phyloP scores from a whole-genome alignment of 2,888 invertebrate species.

The Sarcophaga carnaria region DNA sequence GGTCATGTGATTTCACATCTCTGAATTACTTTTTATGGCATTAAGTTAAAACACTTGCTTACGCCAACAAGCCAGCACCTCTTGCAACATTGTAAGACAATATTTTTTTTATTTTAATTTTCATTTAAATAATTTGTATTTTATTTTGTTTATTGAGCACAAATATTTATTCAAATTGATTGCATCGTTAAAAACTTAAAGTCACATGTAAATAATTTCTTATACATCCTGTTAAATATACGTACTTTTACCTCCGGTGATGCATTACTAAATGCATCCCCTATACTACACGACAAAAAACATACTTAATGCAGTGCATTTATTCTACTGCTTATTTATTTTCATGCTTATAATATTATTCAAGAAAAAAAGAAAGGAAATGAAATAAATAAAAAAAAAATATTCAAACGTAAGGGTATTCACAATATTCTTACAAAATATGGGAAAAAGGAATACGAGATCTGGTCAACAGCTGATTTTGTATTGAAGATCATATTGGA shows the following conservation, averaged over 20 bases:
- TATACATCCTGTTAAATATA: neutral
- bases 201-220: constrained; percentile 46
- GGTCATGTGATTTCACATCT: no score
- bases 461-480: no score
- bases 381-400: neutral
- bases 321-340: constrained; percentile 16
- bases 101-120: no score
- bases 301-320: neutral
- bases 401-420: neutral
- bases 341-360: constrained; percentile 11
- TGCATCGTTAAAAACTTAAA: constrained; percentile 59
- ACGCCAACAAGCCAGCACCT: no score
- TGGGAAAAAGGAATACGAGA: no score
- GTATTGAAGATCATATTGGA: no score
- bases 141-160: constrained; percentile 9
- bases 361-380: neutral
- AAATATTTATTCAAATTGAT: constrained; percentile 60
- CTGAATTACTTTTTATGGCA: no score
- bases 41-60: no score
- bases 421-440: neutral
- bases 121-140: neutral
- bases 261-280: constrained; percentile 52
- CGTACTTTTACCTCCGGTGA: constrained; percentile 22
- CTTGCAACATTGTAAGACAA: no score
- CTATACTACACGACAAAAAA: neutral